Percentiles rank a stretch among this genome's conserved stretches.
Evolutionary conservation across 2,888 invertebrate species (phyloP).

Genomic region (Ormyrus thymus): DNA sequence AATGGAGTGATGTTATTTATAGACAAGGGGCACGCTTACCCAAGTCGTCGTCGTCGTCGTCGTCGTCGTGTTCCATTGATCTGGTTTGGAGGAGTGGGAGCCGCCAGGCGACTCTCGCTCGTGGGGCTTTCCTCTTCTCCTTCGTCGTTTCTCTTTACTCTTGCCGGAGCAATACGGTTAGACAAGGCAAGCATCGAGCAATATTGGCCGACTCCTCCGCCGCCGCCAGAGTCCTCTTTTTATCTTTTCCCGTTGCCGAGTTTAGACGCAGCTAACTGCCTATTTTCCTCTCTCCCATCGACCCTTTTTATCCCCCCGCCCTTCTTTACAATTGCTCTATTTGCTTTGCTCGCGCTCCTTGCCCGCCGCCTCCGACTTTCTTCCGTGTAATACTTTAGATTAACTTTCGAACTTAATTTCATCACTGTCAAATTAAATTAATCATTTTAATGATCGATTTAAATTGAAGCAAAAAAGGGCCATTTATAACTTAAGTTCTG

Average conservation of each 20-base stretch:
- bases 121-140: background rate
- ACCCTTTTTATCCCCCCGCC: background rate
- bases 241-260: slow-evolving; percentile 58
- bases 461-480: too few relatives aligned
- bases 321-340: background rate
- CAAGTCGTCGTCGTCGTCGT: background rate
- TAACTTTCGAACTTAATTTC: too few relatives aligned
- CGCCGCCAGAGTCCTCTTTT: slow-evolving; percentile 40
- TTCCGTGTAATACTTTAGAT: too few relatives aligned
- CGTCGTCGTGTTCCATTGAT: slow-evolving; percentile 63
- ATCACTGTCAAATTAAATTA: too few relatives aligned
- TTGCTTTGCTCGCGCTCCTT: background rate
- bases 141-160: slow-evolving; percentile 64
- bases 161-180: slow-evolving; percentile 70
- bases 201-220: slow-evolving; percentile 65
- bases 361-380: background rate
- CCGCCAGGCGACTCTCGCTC: background rate
- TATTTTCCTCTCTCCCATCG: background rate
- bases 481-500: too few relatives aligned
- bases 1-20: slow-evolving; percentile 50
- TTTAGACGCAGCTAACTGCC: too few relatives aligned
- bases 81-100: slow-evolving; percentile 57
- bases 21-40: slow-evolving; percentile 23
- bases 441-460: too few relatives aligned
- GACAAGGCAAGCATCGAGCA: slow-evolving; percentile 66